Percentiles rank a stretch among this genome's conserved stretches.
Evolutionary conservation across 2,113 vertebrate species (phyloP).

Genomic region (human (Homo sapiens)): GRCh38 chr3:49136001-49136500

Average conservation of each 20-base stretch:
- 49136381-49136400: constrained; percentile 12
- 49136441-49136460: background rate
- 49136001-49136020: constrained; percentile 78
- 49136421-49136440: background rate
- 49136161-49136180: constrained; percentile 77
- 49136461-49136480: background rate
- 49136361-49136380: background rate
- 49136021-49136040: constrained; percentile 69
- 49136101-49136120: background rate
- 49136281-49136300: constrained; percentile 73
- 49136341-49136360: constrained; percentile 91
- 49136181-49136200: constrained; percentile 83
- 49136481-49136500: too few relatives aligned
- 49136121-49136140: background rate
- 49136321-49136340: constrained; percentile 90
- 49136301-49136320: constrained; percentile 87
- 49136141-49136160: background rate
- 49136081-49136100: constrained; percentile 84
- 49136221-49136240: constrained; percentile 82
- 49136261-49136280: constrained; percentile 85
- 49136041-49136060: constrained; percentile 78
- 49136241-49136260: constrained; percentile 83
- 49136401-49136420: background rate
- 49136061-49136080: constrained; percentile 72
- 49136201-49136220: constrained; percentile 81